phyloP scores from a whole-genome alignment of 1,140 invertebrate genomes.

The Euura saliciscinereae region DNA sequence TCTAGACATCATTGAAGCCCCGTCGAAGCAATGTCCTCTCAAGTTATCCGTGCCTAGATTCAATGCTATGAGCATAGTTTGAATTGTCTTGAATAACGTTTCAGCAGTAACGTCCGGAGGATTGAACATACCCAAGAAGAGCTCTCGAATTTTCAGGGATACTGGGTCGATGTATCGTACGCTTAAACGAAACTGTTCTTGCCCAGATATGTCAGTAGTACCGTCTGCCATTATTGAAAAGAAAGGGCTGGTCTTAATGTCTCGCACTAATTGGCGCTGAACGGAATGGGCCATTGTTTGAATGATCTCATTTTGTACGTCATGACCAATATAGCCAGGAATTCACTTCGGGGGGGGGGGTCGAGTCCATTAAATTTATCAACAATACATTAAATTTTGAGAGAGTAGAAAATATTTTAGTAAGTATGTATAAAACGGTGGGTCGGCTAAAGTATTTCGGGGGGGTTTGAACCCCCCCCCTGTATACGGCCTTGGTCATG shows the following conservation, averaged over 20 bases:
- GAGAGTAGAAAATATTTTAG: too few relatives aligned
- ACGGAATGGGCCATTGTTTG: conserved; percentile 9
- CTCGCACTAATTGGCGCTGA: neutral
- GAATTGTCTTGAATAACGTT: conserved; percentile 20
- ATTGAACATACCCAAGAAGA: conserved; percentile 18
- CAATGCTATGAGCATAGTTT: conserved; percentile 14
- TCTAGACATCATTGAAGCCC: conserved; percentile 17
- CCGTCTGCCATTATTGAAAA: too few relatives aligned
- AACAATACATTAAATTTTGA: too few relatives aligned
- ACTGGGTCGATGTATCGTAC: conserved; percentile 12
- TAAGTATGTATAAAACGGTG: too few relatives aligned
- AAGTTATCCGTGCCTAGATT: conserved; percentile 8
- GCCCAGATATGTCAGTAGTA: too few relatives aligned
- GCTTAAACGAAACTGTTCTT: conserved; percentile 14
- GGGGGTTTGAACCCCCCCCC: too few relatives aligned
- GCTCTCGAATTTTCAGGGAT: conserved; percentile 9
- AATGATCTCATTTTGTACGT: conserved; percentile 16
- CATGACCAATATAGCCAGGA: too few relatives aligned
- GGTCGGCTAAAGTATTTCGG: too few relatives aligned
- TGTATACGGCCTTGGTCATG: too few relatives aligned
- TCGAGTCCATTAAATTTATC: too few relatives aligned
- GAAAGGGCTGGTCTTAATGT: conserved; percentile 9
- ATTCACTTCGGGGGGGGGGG: too few relatives aligned
- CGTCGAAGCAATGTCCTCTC: conserved; percentile 19
- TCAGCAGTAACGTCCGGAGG: conserved; percentile 14